These are phyloP conservation scores for Poecilia gillii DNA, from an alignment of 2,797 vertebrate species.

Conservation along the genomic window DNA sequence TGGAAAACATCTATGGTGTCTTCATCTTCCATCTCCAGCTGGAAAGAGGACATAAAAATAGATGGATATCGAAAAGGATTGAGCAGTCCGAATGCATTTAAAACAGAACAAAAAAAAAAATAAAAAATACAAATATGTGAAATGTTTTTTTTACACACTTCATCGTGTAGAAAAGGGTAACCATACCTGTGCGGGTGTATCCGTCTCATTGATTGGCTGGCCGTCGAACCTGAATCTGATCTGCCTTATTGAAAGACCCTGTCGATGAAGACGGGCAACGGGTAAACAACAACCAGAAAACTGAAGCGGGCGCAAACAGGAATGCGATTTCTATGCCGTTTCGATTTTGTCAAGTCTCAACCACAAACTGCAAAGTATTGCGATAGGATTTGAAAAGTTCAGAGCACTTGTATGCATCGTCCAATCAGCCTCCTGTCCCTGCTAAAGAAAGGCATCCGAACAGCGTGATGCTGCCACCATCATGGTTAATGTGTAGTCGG, in stretches of 20 bases:
- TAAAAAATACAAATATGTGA: not conserved
- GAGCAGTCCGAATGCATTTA: not conserved
- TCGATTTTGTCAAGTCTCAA: not conserved
- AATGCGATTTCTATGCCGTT: not conserved
- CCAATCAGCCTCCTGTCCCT: not conserved
- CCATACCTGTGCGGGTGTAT: slow-evolving; percentile 94
- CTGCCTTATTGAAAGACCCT: slow-evolving; percentile 96
- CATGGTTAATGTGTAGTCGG: not conserved
- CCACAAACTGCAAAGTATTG: not conserved
- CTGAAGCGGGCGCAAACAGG: not conserved
- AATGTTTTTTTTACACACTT: not conserved
- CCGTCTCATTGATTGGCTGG: slow-evolving; percentile 92
- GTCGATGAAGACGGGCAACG: slow-evolving; percentile 28
- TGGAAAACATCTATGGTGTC: slow-evolving; percentile 97
- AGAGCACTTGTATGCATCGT: not conserved
- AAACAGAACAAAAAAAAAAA: accelerated
- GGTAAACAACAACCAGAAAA: not conserved
- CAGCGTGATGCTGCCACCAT: not conserved
- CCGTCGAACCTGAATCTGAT: slow-evolving; percentile 97
- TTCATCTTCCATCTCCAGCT: slow-evolving; percentile 98
- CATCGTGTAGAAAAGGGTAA: not conserved
- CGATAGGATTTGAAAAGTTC: not conserved
- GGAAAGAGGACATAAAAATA: slow-evolving; percentile 15
- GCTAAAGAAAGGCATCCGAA: not conserved
- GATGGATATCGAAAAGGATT: not conserved